Conservation (phyloP, 53 echinoderm and acorn worm species). For the Stichopus horrens region DNA sequence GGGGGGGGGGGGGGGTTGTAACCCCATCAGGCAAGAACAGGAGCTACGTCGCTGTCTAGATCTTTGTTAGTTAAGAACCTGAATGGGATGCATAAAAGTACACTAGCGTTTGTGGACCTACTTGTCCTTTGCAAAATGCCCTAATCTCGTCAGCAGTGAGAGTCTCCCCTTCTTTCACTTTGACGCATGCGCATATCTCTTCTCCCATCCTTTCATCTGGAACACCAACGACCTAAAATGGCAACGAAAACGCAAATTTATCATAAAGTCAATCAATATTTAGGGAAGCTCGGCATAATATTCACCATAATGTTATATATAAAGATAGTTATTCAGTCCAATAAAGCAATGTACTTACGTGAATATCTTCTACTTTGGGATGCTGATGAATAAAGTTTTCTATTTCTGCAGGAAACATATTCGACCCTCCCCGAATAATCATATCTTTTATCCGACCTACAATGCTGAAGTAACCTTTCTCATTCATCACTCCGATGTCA, state of each 20-base stretch:
- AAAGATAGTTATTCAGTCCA: no score
- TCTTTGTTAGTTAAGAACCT: no score
- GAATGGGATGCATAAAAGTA: no score
- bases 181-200: slow-evolving; percentile 61
- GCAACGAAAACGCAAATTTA: no score
- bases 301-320: no score
- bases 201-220: slow-evolving; percentile 59
- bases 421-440: slow-evolving; percentile 53
- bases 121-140: no score
- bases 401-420: slow-evolving; percentile 55
- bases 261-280: no score
- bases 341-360: slow-evolving; percentile 18
- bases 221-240: slow-evolving; percentile 50
- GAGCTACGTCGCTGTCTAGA: no score
- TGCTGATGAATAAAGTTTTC: slow-evolving; percentile 50
- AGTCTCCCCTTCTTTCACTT: slow-evolving; percentile 47
- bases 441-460: slow-evolving; percentile 60
- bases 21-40: no score
- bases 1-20: no score
- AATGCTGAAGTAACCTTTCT: slow-evolving; percentile 51
- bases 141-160: slow-evolving; percentile 47
- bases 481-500: slow-evolving; percentile 55
- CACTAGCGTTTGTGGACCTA: no score
- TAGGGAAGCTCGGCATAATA: no score
- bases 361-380: slow-evolving; percentile 52